A percentile compares a stretch with the other conserved stretches of the same genome.
Evolutionary conservation across 2,888 invertebrate genomes (phyloP).

Genomic region (Dascillus cervinus): DNA sequence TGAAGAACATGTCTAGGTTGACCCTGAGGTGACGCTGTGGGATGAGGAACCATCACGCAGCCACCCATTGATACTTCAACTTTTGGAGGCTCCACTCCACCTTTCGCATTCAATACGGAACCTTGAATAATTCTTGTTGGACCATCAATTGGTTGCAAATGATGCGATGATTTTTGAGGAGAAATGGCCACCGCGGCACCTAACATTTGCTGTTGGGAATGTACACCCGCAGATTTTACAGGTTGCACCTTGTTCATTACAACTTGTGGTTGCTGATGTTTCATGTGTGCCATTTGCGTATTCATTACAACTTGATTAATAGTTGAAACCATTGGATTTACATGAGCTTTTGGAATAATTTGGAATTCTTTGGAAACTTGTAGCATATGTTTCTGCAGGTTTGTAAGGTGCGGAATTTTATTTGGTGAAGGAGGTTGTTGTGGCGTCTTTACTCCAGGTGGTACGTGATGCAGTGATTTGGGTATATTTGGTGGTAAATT

Average conservation of each 20-base stretch:
- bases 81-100: slow-evolving; percentile 48
- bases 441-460: slow-evolving; percentile 16
- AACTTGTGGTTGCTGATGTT: slow-evolving; percentile 29
- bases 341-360: slow-evolving; percentile 38
- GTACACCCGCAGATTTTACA: slow-evolving; percentile 21
- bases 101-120: slow-evolving; percentile 46
- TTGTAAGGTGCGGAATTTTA: slow-evolving; percentile 12
- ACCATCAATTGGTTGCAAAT: slow-evolving; percentile 30
- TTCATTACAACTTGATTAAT: slow-evolving; percentile 24
- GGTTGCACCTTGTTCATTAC: slow-evolving; percentile 8
- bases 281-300: slow-evolving; percentile 43
- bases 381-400: slow-evolving; percentile 27
- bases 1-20: slow-evolving; percentile 49
- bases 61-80: slow-evolving; percentile 48
- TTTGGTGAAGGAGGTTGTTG: slow-evolving; percentile 20
- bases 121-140: slow-evolving; percentile 49
- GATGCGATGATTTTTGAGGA: slow-evolving; percentile 19
- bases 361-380: slow-evolving; percentile 19
- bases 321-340: slow-evolving; percentile 11
- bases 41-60: slow-evolving; percentile 47
- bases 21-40: slow-evolving; percentile 40
- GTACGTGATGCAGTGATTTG: slow-evolving; percentile 11
- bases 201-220: slow-evolving; percentile 41
- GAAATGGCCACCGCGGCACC: slow-evolving; percentile 48
- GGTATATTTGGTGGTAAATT: slow-evolving; percentile 17